Percentiles rank a stretch among this genome's conserved stretches.
phyloP scores from a whole-genome alignment of 2,888 invertebrate genomes.

The Caenorhabditis sp. region DNA sequence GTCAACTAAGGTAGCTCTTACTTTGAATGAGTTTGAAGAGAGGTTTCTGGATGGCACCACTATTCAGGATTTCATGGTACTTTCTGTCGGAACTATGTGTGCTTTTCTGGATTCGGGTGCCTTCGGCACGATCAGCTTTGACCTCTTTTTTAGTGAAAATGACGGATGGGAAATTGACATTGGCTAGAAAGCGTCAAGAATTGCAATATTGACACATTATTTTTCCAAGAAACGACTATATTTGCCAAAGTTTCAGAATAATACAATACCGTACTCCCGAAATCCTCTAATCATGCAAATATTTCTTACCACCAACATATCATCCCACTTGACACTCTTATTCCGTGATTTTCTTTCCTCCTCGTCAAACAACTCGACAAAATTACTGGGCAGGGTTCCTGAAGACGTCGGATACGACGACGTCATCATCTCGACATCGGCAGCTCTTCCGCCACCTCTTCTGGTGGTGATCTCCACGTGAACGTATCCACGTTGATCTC shows the following conservation, averaged over 20 bases:
- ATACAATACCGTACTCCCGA: background rate
- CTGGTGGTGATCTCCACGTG: slow-evolving; percentile 49
- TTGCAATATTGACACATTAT: background rate
- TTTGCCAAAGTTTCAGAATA: too few species aligned
- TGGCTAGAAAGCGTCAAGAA: too few species aligned
- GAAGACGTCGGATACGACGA: slow-evolving; percentile 18
- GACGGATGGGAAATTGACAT: too few species aligned
- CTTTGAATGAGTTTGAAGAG: too few species aligned
- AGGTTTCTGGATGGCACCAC: too few species aligned
- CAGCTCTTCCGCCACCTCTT: slow-evolving; percentile 29
- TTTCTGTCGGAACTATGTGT: too few species aligned
- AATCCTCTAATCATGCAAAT: background rate
- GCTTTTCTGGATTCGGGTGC: too few species aligned
- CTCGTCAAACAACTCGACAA: slow-evolving; percentile 62
- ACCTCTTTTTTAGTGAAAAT: too few species aligned
- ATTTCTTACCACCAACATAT: slow-evolving; percentile 50
- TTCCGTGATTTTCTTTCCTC: slow-evolving; percentile 43
- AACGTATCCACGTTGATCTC: slow-evolving; percentile 49
- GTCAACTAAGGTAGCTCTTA: too few species aligned
- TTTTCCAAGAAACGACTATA: background rate
- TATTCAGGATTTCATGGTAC: too few species aligned
- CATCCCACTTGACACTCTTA: slow-evolving; percentile 65
- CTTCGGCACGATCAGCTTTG: too few species aligned
- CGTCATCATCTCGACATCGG: slow-evolving; percentile 48
- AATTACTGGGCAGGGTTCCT: slow-evolving; percentile 21